These are phyloP conservation scores for Drosophila lacteicornis DNA, from an alignment of 1,140 invertebrate species.

Conservation along the genomic window DNA sequence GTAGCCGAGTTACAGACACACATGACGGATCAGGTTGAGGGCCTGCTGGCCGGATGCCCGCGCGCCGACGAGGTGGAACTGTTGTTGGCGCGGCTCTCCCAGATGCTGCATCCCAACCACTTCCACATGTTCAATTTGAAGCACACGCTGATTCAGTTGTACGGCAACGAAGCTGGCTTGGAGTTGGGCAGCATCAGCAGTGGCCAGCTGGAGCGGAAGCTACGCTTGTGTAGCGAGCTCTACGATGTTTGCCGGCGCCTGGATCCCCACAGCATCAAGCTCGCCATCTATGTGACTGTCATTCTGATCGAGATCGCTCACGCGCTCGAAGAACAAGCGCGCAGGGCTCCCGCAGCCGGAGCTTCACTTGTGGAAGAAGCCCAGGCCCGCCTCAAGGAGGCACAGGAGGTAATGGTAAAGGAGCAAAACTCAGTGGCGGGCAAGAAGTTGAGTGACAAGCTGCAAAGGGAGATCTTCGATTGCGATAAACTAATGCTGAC, in stretches of 20 bases:
- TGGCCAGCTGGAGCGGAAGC: slow-evolving; percentile 88
- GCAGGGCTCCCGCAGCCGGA: slow-evolving; percentile 76
- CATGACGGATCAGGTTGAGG: slow-evolving; percentile 91
- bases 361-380: slow-evolving; percentile 31
- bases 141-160: slow-evolving; percentile 92
- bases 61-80: slow-evolving; percentile 87
- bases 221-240: slow-evolving; percentile 89
- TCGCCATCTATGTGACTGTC: slow-evolving; percentile 90
- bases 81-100: slow-evolving; percentile 87
- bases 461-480: slow-evolving; percentile 58
- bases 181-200: slow-evolving; percentile 86
- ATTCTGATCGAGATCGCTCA: slow-evolving; percentile 89
- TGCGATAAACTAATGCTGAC: slow-evolving; percentile 58
- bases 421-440: slow-evolving; percentile 75
- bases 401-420: slow-evolving; percentile 61
- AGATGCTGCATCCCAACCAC: slow-evolving; percentile 91
- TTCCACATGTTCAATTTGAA: slow-evolving; percentile 92
- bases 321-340: slow-evolving; percentile 86
- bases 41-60: slow-evolving; percentile 87
- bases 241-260: slow-evolving; percentile 87
- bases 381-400: slow-evolving; percentile 60
- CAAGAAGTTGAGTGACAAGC: slow-evolving; percentile 67
- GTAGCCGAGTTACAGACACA: slow-evolving; percentile 87
- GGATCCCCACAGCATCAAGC: slow-evolving; percentile 89
- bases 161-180: slow-evolving; percentile 88